These are phyloP conservation scores for Cercopithecus hamlyni DNA, from an alignment of 2,797 vertebrate species.

Conservation along the genomic window DNA sequence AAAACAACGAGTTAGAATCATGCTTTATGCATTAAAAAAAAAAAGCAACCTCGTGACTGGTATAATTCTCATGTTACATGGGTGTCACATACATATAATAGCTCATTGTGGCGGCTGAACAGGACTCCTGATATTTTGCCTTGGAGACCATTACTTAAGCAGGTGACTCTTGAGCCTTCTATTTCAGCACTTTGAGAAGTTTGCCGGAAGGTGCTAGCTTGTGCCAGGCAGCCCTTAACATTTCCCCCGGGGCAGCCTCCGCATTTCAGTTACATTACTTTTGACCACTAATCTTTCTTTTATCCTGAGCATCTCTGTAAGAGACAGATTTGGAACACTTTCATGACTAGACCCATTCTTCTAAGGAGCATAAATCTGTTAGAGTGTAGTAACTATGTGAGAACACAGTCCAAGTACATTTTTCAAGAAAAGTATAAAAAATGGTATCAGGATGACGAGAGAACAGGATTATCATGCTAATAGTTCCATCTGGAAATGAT, in stretches of 20 bases:
- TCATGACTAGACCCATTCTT: conserved; percentile 69
- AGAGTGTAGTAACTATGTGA: conserved; percentile 4
- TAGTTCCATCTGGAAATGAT: not conserved
- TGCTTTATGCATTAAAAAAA: conserved; percentile 67
- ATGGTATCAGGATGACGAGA: not conserved
- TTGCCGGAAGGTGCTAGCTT: conserved; percentile 81
- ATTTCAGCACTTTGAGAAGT: conserved; percentile 79
- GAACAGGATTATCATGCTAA: not conserved
- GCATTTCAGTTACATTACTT: conserved; percentile 78
- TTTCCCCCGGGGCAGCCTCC: conserved; percentile 73
- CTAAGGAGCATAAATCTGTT: conserved; percentile 73
- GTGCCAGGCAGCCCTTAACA: conserved; percentile 74
- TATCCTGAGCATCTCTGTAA: conserved; percentile 75
- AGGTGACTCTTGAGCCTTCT: conserved; percentile 82
- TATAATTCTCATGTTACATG: conserved; percentile 79
- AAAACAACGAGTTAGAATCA: not conserved
- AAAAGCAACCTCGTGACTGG: conserved; percentile 40
- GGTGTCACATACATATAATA: conserved; percentile 74
- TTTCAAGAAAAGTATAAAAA: not conserved
- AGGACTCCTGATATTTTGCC: conserved; percentile 71
- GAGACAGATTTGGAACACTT: conserved; percentile 77
- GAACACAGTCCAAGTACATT: not conserved
- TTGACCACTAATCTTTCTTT: conserved; percentile 81
- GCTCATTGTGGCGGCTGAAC: conserved; percentile 72
- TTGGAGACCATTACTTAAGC: conserved; percentile 81